A percentile compares a stretch with the other conserved stretches of the same genome.
Evolutionary conservation across 2,113 vertebrate genomes (phyloP).

Genomic region (Hipposideros armiger): DNA sequence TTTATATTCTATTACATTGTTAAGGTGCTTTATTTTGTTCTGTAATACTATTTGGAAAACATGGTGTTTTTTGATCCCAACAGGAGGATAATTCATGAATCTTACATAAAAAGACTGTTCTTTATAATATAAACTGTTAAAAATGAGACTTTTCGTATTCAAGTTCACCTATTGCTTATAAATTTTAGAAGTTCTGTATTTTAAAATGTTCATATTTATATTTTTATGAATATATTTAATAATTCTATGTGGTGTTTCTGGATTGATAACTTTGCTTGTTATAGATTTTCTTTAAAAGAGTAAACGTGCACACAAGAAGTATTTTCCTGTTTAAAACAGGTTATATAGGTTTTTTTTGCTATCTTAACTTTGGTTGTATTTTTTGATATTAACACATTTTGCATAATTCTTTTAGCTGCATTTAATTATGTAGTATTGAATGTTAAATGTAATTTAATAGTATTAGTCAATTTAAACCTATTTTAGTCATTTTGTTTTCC

Average conservation of each 20-base stretch:
- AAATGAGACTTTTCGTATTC: conserved; percentile 89
- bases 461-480: conserved; percentile 93
- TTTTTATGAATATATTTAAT: conserved; percentile 85
- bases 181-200: conserved; percentile 92
- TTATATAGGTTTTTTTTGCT: conserved; percentile 90
- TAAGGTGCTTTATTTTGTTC: conserved; percentile 86
- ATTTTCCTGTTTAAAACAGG: conserved; percentile 89
- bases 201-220: conserved; percentile 94
- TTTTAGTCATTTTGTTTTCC: conserved; percentile 93
- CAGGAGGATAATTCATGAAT: conserved; percentile 88
- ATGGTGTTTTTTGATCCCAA: conserved; percentile 88
- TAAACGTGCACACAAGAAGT: conserved; percentile 79
- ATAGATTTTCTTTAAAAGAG: background rate
- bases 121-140: conserved; percentile 89
- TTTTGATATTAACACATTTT: conserved; percentile 94
- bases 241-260: conserved; percentile 89
- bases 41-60: conserved; percentile 88
- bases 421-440: conserved; percentile 93
- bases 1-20: conserved; percentile 84
- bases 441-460: conserved; percentile 95
- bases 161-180: conserved; percentile 89
- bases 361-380: conserved; percentile 91
- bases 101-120: conserved; percentile 89
- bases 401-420: conserved; percentile 94
- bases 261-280: conserved; percentile 84